A percentile compares a stretch with the other conserved stretches of the same genome.
Evolutionary conservation across 1,140 invertebrate genomes (phyloP).

Genomic region (Bilobella aurantiaca): DNA sequence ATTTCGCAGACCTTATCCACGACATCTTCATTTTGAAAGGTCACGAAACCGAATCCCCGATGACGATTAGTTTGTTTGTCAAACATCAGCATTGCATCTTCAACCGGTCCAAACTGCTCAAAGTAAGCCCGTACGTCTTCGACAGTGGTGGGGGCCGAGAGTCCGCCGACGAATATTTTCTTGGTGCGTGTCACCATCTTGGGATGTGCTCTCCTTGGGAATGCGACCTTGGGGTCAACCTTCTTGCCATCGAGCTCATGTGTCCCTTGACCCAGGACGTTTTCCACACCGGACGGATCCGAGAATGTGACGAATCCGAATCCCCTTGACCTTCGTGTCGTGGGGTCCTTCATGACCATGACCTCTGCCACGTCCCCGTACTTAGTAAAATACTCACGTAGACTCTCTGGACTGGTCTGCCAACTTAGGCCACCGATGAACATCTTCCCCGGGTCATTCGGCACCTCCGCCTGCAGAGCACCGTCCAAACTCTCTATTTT

Average conservation of each 20-base stretch:
- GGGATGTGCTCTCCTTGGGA: slow-evolving; percentile 95
- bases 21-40: slow-evolving; percentile 99
- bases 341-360: slow-evolving; percentile 99
- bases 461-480: slow-evolving; percentile 68
- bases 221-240: slow-evolving; percentile 99
- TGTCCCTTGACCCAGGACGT: slow-evolving; percentile 83
- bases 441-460: slow-evolving; percentile 96
- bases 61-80: slow-evolving; percentile 87
- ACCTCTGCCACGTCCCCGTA: slow-evolving; percentile 99
- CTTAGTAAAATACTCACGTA: slow-evolving; percentile 98
- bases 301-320: slow-evolving; percentile 95
- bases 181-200: slow-evolving; percentile 99
- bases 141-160: slow-evolving; percentile 95
- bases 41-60: slow-evolving; percentile 98
- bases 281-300: slow-evolving; percentile 85
- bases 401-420: slow-evolving; percentile 98
- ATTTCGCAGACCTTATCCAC: slow-evolving; percentile 99
- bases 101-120: slow-evolving; percentile 98
- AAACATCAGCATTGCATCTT: slow-evolving; percentile 99
- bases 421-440: slow-evolving; percentile 98
- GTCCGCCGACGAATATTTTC: slow-evolving; percentile 99
- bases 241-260: slow-evolving; percentile 93
- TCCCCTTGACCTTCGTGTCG: slow-evolving; percentile 94
- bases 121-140: slow-evolving; percentile 99
- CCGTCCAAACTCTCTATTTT: slow-evolving; percentile 51